Conservation (phyloP, 1,140 invertebrate species). For the Drosophila oshimai region DNA sequence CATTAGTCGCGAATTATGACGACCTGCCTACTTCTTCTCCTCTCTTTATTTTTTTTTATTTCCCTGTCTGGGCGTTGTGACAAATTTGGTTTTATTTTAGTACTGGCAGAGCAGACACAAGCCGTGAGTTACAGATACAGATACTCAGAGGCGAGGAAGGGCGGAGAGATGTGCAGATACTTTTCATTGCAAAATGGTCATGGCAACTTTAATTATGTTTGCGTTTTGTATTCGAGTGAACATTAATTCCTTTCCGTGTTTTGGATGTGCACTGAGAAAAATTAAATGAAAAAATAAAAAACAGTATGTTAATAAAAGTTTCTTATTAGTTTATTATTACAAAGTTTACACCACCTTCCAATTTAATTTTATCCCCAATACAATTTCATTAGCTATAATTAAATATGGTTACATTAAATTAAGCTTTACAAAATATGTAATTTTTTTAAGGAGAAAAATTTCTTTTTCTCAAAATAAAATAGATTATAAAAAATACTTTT, state of each 20-base stretch:
- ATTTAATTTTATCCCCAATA: too few relatives aligned
- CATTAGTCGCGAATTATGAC: conserved; percentile 74
- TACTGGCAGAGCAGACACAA: conserved; percentile 55
- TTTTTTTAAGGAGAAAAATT: too few relatives aligned
- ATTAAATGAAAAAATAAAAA: not conserved
- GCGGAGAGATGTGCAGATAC: conserved; percentile 11
- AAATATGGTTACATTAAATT: too few relatives aligned
- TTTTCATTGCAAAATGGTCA: conserved; percentile 40
- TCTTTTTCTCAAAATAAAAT: too few relatives aligned
- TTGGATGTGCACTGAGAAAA: conserved; percentile 18
- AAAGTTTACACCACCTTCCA: too few relatives aligned
- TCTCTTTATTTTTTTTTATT: not conserved
- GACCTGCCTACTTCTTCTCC: conserved; percentile 9
- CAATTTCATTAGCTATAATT: too few relatives aligned
- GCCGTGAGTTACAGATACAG: conserved; percentile 28
- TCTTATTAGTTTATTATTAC: too few relatives aligned
- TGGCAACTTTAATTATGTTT: conserved; percentile 79
- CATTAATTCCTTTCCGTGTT: conserved; percentile 64
- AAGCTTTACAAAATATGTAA: too few relatives aligned
- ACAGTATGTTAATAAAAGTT: too few relatives aligned
- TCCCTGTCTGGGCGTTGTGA: conserved; percentile 44
- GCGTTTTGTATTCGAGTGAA: conserved; percentile 56
- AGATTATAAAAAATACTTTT: too few relatives aligned
- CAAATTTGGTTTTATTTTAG: conserved; percentile 75
- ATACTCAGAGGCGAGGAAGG: conserved; percentile 4